phyloP scores from a whole-genome alignment of 2,113 vertebrate species.

The Scolopax mira region DNA sequence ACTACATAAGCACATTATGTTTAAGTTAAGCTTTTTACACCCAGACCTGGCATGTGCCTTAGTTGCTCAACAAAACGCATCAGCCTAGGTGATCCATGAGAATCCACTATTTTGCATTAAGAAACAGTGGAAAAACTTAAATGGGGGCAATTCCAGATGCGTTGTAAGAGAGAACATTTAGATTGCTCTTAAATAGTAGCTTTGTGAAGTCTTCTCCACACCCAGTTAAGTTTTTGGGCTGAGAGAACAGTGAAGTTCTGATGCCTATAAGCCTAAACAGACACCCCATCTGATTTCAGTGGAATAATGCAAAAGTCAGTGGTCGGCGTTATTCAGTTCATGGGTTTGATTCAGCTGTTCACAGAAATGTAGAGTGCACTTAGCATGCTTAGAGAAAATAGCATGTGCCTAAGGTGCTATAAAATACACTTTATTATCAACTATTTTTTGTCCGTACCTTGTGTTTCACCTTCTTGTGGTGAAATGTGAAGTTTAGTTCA shows the following conservation, averaged over 20 bases:
- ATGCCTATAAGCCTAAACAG: background rate
- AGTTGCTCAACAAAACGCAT: background rate
- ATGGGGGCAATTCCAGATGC: background rate
- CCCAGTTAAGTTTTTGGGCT: background rate
- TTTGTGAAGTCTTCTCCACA: background rate
- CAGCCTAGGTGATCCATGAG: background rate
- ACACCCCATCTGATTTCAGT: background rate
- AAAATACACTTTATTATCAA: background rate
- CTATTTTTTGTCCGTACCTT: background rate
- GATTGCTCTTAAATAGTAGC: background rate
- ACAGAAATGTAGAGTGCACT: accelerated
- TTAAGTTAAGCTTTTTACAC: background rate
- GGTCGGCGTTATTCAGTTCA: background rate
- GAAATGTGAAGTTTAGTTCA: background rate
- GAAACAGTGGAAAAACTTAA: background rate
- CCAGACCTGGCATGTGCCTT: background rate
- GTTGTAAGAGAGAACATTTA: background rate
- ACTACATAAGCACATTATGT: background rate
- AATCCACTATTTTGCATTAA: background rate
- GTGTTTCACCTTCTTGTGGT: background rate
- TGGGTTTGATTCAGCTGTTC: background rate
- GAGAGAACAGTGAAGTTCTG: background rate
- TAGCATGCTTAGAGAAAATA: background rate
- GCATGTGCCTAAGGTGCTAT: background rate
- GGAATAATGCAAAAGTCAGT: background rate